Percentiles rank a stretch among this genome's conserved stretches.
These are phyloP conservation scores for Hydrolagus affinis DNA, from an alignment of 2,113 vertebrate genomes.

Conservation along the genomic window DNA sequence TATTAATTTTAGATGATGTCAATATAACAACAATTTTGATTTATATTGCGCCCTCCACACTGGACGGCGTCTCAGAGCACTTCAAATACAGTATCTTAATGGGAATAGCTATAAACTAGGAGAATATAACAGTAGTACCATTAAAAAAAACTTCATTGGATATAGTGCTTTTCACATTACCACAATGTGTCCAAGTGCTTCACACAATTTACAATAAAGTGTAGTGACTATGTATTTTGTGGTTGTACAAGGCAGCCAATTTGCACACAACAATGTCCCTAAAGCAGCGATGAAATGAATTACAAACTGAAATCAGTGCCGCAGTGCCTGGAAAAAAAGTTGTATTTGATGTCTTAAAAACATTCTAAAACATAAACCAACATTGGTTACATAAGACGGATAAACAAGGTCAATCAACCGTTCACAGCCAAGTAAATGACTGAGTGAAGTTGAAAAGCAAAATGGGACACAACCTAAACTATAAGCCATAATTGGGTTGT, in stretches of 20 bases:
- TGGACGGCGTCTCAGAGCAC: not conserved
- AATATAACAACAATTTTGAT: not conserved
- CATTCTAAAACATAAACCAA: slow-evolving; percentile 11
- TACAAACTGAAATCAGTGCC: not conserved
- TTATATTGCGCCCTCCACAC: too few species aligned
- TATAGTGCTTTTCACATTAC: too few species aligned
- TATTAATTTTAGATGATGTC: not conserved
- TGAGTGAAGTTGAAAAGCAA: not conserved
- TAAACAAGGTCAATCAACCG: not conserved
- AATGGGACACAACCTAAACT: not conserved
- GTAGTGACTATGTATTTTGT: too few species aligned
- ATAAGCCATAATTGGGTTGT: not conserved
- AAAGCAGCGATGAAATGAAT: too few species aligned
- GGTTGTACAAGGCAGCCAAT: too few species aligned
- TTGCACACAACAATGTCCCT: too few species aligned
- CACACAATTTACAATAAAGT: too few species aligned
- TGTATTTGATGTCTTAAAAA: not conserved
- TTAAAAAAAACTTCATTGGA: too few species aligned
- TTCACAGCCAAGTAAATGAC: not conserved
- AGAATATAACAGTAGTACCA: not conserved
- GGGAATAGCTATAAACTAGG: not conserved
- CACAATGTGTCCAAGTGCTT: too few species aligned
- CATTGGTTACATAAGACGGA: not conserved
- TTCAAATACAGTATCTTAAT: not conserved
- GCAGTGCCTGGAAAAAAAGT: not conserved